phyloP scores from a whole-genome alignment of 2,888 invertebrate species.

The Iphiclides podalirius region DNA sequence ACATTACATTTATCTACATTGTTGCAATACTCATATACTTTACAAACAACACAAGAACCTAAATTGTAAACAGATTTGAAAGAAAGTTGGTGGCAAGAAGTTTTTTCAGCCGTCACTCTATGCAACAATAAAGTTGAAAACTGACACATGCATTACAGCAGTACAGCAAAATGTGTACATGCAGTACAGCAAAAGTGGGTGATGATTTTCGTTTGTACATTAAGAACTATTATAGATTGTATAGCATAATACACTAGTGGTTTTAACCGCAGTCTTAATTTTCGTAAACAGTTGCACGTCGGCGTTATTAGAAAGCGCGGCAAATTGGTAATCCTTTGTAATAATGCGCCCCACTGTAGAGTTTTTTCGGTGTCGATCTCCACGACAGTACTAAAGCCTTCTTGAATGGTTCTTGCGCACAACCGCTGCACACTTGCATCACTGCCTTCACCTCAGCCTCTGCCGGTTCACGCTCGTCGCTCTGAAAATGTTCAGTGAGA shows the following conservation, averaged over 20 bases:
- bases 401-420: conserved; percentile 88
- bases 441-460: conserved; percentile 91
- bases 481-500: conserved; percentile 62
- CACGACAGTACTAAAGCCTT: conserved; percentile 89
- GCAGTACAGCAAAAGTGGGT: no score
- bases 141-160: background rate
- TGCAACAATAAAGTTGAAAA: background rate
- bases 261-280: conserved; percentile 3
- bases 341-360: conserved; percentile 86
- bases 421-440: conserved; percentile 88
- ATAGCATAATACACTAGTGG: conserved; percentile 1
- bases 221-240: background rate
- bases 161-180: background rate
- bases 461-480: conserved; percentile 89
- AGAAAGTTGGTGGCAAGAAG: background rate
- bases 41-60: background rate
- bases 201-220: conserved; percentile 3
- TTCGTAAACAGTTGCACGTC: background rate
- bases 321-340: conserved; percentile 84
- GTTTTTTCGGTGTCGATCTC: conserved; percentile 85
- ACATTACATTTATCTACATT: background rate
- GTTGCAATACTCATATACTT: background rate
- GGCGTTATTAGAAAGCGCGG: conserved; percentile 74
- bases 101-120: background rate
- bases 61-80: background rate